A percentile compares a stretch with the other conserved stretches of the same genome.
Evolutionary conservation across 2,888 invertebrate species (phyloP).

Genomic region (Clostera curtula): DNA sequence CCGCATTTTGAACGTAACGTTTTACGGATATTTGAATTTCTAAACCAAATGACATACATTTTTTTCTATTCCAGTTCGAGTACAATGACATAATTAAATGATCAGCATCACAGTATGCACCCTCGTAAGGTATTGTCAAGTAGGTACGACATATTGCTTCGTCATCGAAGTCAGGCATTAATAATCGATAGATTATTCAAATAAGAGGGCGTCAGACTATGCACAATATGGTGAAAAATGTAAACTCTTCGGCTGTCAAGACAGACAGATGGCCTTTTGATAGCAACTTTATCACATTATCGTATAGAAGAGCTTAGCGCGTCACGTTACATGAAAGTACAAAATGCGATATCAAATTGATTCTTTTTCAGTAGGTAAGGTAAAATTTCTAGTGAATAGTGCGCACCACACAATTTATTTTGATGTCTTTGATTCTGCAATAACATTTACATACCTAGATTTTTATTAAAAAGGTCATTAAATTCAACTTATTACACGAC

Average conservation of each 20-base stretch:
- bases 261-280: constrained; percentile 35
- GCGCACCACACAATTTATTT: too few species aligned
- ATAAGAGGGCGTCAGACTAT: constrained; percentile 30
- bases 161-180: constrained; percentile 49
- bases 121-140: constrained; percentile 26
- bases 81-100: constrained; percentile 60
- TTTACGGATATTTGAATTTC: too few species aligned
- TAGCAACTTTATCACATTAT: constrained; percentile 24
- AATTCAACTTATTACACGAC: too few species aligned
- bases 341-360: too few species aligned
- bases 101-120: constrained; percentile 28
- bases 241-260: constrained; percentile 25
- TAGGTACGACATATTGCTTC: constrained; percentile 52
- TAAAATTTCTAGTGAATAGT: too few species aligned
- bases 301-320: constrained; percentile 8
- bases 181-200: constrained; percentile 67
- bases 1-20: too few species aligned
- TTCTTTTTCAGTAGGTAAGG: too few species aligned
- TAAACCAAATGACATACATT: constrained; percentile 5
- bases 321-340: too few species aligned
- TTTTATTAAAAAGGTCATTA: too few species aligned
- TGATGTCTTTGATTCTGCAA: too few species aligned
- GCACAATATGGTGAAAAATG: constrained; percentile 26
- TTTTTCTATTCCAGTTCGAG: constrained; percentile 23
- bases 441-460: too few species aligned